Conservation (phyloP, 2,797 vertebrate genomes). For the Mareca strepera region DNA sequence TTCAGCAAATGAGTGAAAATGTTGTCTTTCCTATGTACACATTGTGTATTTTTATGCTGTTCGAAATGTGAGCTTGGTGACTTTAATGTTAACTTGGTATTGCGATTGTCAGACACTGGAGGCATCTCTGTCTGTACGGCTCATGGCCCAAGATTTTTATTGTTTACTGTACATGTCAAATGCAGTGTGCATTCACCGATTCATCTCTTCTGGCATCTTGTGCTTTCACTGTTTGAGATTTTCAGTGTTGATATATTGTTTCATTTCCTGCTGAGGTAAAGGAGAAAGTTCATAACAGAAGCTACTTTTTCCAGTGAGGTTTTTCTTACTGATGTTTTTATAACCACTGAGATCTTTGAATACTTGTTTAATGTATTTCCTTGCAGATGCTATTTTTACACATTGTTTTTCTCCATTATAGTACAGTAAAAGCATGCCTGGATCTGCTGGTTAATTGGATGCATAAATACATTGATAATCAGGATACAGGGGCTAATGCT, state of each 20-base stretch:
- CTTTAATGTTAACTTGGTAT: not conserved
- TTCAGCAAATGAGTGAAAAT: not conserved
- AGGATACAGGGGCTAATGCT: constrained; percentile 84
- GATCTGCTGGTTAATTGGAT: constrained; percentile 92
- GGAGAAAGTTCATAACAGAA: not conserved
- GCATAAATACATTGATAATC: constrained; percentile 90
- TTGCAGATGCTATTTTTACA: not conserved
- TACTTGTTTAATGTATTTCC: not conserved
- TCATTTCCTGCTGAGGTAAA: not conserved
- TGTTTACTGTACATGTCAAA: not conserved
- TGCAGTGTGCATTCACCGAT: not conserved
- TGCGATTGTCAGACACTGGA: not conserved
- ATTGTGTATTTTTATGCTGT: not conserved
- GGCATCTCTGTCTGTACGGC: not conserved
- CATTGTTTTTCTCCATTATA: constrained; percentile 30
- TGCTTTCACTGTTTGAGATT: not conserved
- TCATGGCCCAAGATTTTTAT: not conserved
- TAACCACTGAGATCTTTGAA: not conserved
- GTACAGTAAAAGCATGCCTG: constrained; percentile 88
- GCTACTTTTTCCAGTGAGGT: not conserved
- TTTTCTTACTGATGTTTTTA: not conserved
- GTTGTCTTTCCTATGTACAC: accelerated
- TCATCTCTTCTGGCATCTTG: not conserved
- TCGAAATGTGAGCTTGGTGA: not conserved
- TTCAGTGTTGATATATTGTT: not conserved